Base-by-base conservation (phyloP, 1,140 invertebrate genomes). In the Medauroidea extradentata region DNA sequence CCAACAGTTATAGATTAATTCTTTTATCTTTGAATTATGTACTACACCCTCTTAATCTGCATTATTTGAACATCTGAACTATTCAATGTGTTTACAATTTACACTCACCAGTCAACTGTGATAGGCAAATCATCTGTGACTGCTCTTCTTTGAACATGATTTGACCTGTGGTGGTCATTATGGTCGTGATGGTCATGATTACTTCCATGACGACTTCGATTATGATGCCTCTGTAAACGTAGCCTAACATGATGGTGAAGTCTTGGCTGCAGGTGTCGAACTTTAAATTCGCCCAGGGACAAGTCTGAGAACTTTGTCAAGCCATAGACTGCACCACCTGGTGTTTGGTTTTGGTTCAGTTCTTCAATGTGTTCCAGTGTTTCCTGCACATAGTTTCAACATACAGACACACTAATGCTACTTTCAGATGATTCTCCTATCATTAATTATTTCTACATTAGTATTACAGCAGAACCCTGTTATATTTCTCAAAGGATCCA, bases 241-340 rank as follows among this genome's bases (percentile, higher is more conserved):
- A 44, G 5, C 25, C 44, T 43, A 11, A 55, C n/a, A 24, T 55
- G 53, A 2, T 66, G 68, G 62, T 21, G 68, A 73, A 64, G 60
- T 51, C 71, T 69, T 14, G 71, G 62, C 24, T 71, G 67, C 1
- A 88, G 70, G 61, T 82, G 72, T 39, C 77, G 65, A 16, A 77
- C 64, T 59, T 78, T 52, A 67, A 91, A 92, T 76, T 92, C 89
- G 24, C 82, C 73, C 60, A 82, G 80, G 14, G 83, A 85, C 70
- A 92, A 75, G 70, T 93, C 89, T 5, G 90, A 88, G 64, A 84
- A 87, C 65, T 83, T 74, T 2, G 88, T 93, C 1, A 88, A 64
- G 7, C 90, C 90, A 75, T 86, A 91, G 23, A 77, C 67, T 0
- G 87, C 86, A 66, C 80, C 78, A 18, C 78, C 70, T 18, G 78